Conservation (phyloP, 2,113 vertebrate genomes). For the Alouatta palliata region DNA sequence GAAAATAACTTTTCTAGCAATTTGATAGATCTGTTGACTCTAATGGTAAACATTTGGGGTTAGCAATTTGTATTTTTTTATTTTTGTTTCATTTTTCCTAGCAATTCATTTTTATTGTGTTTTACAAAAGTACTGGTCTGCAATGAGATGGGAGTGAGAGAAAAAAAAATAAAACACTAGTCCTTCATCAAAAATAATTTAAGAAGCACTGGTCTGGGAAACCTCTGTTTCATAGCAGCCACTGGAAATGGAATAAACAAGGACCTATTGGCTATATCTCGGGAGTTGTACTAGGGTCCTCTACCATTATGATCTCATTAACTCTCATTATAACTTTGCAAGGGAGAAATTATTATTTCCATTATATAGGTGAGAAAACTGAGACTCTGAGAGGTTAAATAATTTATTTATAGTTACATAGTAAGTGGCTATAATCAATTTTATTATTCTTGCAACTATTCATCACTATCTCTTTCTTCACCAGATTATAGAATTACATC, state of each 20-base stretch:
- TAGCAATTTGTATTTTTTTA: not conserved
- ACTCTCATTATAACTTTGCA: conserved; percentile 11
- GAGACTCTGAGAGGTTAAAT: not conserved
- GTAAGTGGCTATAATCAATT: not conserved
- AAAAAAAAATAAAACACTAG: not conserved
- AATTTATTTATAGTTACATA: not conserved
- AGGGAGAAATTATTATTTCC: not conserved
- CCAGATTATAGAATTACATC: not conserved
- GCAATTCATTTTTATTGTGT: conserved; percentile 29
- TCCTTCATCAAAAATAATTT: not conserved
- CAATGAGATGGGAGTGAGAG: not conserved
- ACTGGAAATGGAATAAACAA: not conserved
- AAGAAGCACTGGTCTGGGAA: not conserved
- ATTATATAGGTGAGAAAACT: not conserved
- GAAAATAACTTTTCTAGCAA: not conserved
- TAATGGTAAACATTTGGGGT: not conserved
- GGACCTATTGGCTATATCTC: not conserved
- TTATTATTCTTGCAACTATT: not conserved
- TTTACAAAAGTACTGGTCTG: conserved; percentile 4
- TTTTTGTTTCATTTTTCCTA: conserved; percentile 33
- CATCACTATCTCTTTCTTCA: not conserved
- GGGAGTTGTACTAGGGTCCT: not conserved
- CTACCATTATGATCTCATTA: not conserved
- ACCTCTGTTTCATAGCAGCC: not conserved
- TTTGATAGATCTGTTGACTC: conserved; percentile 28